Percentiles rank a stretch among this genome's conserved stretches.
phyloP scores from a whole-genome alignment of 2,888 invertebrate species.

The Caenorhabditis sp. region DNA sequence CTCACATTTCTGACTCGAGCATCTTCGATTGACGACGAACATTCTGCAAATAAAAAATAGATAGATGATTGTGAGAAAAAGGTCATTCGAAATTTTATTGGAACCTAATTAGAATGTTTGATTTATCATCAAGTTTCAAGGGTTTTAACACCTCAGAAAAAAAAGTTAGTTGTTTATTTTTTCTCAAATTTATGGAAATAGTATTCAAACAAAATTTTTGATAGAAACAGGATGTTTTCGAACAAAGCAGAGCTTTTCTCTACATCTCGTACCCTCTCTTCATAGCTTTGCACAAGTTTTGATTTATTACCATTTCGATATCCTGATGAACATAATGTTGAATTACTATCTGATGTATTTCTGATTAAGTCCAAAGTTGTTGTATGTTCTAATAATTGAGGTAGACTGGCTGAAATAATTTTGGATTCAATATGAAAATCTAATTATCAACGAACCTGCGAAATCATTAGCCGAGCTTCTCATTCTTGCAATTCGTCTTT shows the following conservation, averaged over 20 bases:
- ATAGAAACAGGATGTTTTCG: neutral
- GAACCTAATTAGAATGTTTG: neutral
- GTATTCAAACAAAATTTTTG: conserved; percentile 4
- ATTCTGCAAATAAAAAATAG: conserved; percentile 9
- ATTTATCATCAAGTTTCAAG: conserved; percentile 4
- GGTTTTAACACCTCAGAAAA: neutral
- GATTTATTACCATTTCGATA: neutral
- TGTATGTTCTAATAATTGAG: conserved; percentile 24
- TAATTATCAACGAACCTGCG: neutral
- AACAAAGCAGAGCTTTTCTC: conserved; percentile 1
- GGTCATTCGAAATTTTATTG: neutral
- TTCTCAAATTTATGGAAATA: neutral
- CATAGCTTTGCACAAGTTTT: neutral
- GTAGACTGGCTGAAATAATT: conserved; percentile 26
- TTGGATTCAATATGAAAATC: neutral
- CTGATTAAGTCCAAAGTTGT: conserved; percentile 11
- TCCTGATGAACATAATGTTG: conserved; percentile 18
- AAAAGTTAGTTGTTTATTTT: neutral
- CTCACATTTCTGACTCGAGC: conserved; percentile 35
- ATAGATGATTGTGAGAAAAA: neutral
- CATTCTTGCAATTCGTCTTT: conserved; percentile 44
- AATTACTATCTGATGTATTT: conserved; percentile 12
- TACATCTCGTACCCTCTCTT: too few species aligned
- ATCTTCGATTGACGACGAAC: conserved; percentile 22
- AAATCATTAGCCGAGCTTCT: conserved; percentile 31